Evolutionary conservation across 1,140 invertebrate genomes (phyloP).

Genomic region (Drosophila sturtevanti): DNA sequence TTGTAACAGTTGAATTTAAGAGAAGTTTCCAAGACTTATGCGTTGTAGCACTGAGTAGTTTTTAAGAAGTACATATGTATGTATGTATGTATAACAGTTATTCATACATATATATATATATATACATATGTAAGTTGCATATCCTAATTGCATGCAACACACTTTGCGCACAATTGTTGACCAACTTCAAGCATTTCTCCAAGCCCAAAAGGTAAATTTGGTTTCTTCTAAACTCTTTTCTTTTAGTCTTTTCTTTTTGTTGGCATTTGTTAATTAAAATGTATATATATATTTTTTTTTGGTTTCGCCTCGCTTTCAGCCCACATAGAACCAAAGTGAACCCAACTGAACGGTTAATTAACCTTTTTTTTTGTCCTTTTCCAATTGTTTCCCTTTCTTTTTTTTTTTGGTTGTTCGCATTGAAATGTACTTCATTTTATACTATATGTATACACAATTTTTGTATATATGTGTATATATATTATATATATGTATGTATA

Average conservation of each 20-base stretch:
- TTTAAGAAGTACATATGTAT: too few relatives aligned
- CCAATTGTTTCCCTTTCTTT: not conserved
- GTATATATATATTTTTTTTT: not conserved
- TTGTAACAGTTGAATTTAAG: not conserved
- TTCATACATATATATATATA: not conserved
- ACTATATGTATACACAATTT: too few relatives aligned
- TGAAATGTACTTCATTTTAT: not conserved
- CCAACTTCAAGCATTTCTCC: not conserved
- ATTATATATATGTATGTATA: not conserved
- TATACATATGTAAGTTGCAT: too few relatives aligned
- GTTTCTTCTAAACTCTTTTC: not conserved
- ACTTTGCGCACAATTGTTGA: not conserved
- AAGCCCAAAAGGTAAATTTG: not conserved
- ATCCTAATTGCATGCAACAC: not conserved
- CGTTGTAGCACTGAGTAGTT: too few relatives aligned
- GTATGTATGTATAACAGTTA: not conserved
- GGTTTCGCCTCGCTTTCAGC: not conserved
- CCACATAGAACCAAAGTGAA: not conserved
- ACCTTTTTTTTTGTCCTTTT: constrained; percentile 5
- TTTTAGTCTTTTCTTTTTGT: not conserved
- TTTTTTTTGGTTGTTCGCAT: not conserved
- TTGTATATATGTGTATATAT: not conserved
- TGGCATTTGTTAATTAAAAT: constrained; percentile 4
- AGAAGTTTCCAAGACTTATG: too few relatives aligned
- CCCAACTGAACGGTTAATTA: not conserved